A percentile compares a stretch with the other conserved stretches of the same genome.
These are phyloP conservation scores for Rhaphigaster nebulosa DNA, from an alignment of 2,888 invertebrate genomes.

Conservation along the genomic window DNA sequence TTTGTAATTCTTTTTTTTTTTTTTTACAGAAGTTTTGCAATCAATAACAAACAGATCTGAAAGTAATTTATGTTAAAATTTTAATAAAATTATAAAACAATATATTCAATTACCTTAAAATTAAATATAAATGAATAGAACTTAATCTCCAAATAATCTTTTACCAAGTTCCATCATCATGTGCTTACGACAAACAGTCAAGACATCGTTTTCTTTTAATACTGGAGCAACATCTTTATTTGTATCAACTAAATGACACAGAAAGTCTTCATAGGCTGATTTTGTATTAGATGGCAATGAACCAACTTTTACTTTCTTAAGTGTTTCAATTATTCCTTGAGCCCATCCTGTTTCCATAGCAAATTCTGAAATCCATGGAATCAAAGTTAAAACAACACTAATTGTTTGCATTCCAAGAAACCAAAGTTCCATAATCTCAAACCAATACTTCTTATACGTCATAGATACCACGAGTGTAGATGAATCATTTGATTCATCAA, in stretches of 20 bases:
- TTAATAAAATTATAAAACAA: constrained; percentile 13
- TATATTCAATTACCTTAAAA: constrained; percentile 1
- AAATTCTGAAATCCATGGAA: constrained; percentile 92
- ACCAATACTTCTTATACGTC: constrained; percentile 89
- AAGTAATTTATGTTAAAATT: neutral
- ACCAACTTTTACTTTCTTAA: constrained; percentile 86
- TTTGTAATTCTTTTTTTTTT: neutral
- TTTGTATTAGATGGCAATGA: constrained; percentile 87
- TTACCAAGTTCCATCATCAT: constrained; percentile 91
- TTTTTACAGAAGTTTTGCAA: neutral
- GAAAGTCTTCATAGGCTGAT: constrained; percentile 90
- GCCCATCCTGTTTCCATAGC: constrained; percentile 95
- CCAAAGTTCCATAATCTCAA: constrained; percentile 92
- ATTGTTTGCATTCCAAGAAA: constrained; percentile 95
- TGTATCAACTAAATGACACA: constrained; percentile 86
- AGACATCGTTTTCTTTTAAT: constrained; percentile 81
- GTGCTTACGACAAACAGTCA: constrained; percentile 88
- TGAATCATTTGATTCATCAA: constrained; percentile 89
- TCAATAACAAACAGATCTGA: neutral
- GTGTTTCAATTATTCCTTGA: constrained; percentile 85
- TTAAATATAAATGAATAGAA: constrained; percentile 34
- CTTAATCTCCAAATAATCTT: constrained; percentile 87
- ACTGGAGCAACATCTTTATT: constrained; percentile 81
- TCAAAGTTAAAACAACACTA: constrained; percentile 82
- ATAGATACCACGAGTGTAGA: constrained; percentile 86